A percentile compares a stretch with the other conserved stretches of the same genome.
These are phyloP conservation scores for Glossophaga mutica DNA, from an alignment of 2,797 vertebrate species.

Conservation along the genomic window DNA sequence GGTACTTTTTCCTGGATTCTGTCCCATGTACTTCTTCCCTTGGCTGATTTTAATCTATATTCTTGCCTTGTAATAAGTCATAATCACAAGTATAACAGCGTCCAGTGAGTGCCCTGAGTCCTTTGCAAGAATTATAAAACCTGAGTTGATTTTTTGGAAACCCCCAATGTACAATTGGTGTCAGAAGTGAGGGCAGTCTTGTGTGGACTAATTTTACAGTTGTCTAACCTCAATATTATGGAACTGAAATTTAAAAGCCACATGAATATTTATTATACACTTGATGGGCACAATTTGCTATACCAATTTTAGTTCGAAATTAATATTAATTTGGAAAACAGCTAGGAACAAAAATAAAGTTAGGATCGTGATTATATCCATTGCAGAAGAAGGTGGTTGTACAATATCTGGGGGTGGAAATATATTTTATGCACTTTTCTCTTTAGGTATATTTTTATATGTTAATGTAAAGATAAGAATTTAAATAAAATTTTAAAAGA, in stretches of 20 bases:
- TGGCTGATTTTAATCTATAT: not conserved
- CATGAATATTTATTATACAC: not conserved
- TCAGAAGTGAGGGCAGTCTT: not conserved
- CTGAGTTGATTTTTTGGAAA: not conserved
- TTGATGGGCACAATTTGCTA: not conserved
- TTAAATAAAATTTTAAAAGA: not conserved
- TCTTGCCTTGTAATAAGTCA: not conserved
- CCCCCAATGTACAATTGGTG: not conserved
- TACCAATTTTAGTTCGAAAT: not conserved
- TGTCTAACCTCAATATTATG: not conserved
- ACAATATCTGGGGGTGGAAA: not conserved
- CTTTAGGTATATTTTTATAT: not conserved
- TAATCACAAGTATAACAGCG: not conserved
- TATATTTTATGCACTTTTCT: not conserved
- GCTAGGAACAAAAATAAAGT: not conserved
- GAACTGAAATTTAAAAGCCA: slow-evolving; percentile 9
- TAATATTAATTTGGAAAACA: not conserved
- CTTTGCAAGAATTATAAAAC: not conserved
- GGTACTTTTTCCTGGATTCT: not conserved
- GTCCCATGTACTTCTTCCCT: not conserved
- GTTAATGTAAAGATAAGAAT: not conserved
- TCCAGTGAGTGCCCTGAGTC: not conserved
- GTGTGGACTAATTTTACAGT: not conserved
- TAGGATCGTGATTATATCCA: not conserved
- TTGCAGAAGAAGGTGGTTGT: not conserved